Evolutionary conservation across 2,113 vertebrate genomes (phyloP), one percentile per base, ranked within the genome.

Genomic region (Murina feae): DNA sequence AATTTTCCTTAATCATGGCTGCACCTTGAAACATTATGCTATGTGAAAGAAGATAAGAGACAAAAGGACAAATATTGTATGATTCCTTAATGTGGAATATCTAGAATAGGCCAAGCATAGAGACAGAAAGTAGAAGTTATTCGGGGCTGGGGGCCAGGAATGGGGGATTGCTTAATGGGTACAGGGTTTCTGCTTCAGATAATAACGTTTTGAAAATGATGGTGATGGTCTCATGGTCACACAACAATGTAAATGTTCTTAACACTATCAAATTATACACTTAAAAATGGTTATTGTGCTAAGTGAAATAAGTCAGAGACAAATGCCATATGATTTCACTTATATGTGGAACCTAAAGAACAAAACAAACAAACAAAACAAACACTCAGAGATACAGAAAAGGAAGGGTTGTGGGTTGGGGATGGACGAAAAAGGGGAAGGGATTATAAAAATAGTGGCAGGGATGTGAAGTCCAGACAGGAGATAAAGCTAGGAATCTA

Each of bases 191-290:
- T 86, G 39, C 47, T 66, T 10, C 44, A 6, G 60, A 25, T 14
- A 37, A 32, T 75, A 9, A 83, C 55, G 55, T 53, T 32, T 21
- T 39, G 23, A 35, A 81, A 37, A 51, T 1, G 16, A 14, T 13
- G 32, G n/a, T 20, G 82, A 39, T 12, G 14, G 37, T 11, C 1
- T 5, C 4, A 28, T 12, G 18, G 37, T 9, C 1, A 7, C 5
- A 17, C 25, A 32, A 49, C 55, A 39, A 0, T 5, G 66, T 39
- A 20, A 74, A 47, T 21, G 44, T 20, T 66, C 75, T n/a, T 58
- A 68, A 58, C 6, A n/a, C 47, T 4, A 0, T 20, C 23, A 16
- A 47, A 39, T 21, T 14, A 2, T 37, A 21, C 68, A 39, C 18
- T 39, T 39, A 12, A 65, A 47, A 6, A n/a, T 49, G 74, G 30